Percentiles rank a stretch among this genome's conserved stretches.
Evolutionary conservation across 2,797 vertebrate species (phyloP).

Genomic region (Lagodon rhomboides): DNA sequence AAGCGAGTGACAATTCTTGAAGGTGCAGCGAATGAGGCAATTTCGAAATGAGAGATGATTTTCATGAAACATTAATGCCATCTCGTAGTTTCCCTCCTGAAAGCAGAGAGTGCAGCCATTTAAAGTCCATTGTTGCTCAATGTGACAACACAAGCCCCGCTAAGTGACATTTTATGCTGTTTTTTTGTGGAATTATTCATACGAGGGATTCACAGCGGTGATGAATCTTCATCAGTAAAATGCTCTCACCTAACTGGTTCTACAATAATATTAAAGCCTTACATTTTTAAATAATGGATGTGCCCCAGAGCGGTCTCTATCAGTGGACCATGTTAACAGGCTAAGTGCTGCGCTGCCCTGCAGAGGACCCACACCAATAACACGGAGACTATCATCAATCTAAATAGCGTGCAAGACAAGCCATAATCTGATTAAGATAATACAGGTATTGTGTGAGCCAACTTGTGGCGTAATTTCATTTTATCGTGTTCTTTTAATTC

Average conservation of each 20-base stretch:
- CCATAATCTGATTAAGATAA: conserved; percentile 44
- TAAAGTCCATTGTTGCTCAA: conserved; percentile 78
- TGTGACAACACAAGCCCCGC: conserved; percentile 56
- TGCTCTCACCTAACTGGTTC: conserved; percentile 45
- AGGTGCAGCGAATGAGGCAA: conserved; percentile 68
- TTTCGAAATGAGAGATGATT: conserved; percentile 77
- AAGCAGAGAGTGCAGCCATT: conserved; percentile 69
- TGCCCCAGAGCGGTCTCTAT: conserved; percentile 56
- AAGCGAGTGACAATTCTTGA: conserved; percentile 67
- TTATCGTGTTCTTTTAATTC: conserved; percentile 30
- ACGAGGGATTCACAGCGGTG: conserved; percentile 49
- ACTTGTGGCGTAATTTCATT: conserved; percentile 15
- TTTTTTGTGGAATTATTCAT: conserved; percentile 76
- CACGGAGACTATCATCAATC: conserved; percentile 35
- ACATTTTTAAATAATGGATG: conserved; percentile 70
- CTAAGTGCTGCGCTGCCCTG: conserved; percentile 57
- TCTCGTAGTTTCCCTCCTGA: conserved; percentile 46
- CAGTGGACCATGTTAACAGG: conserved; percentile 60
- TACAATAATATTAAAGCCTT: conserved; percentile 65
- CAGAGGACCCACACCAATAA: conserved; percentile 28
- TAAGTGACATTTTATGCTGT: conserved; percentile 72
- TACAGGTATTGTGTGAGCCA: conserved; percentile 26
- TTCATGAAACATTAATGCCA: conserved; percentile 78
- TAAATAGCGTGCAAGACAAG: neutral
- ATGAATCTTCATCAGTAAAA: conserved; percentile 71